Percentiles rank a stretch among this genome's conserved stretches.
Evolutionary conservation across 2,888 invertebrate species (phyloP).

Genomic region (Zygaena filipendulae): DNA sequence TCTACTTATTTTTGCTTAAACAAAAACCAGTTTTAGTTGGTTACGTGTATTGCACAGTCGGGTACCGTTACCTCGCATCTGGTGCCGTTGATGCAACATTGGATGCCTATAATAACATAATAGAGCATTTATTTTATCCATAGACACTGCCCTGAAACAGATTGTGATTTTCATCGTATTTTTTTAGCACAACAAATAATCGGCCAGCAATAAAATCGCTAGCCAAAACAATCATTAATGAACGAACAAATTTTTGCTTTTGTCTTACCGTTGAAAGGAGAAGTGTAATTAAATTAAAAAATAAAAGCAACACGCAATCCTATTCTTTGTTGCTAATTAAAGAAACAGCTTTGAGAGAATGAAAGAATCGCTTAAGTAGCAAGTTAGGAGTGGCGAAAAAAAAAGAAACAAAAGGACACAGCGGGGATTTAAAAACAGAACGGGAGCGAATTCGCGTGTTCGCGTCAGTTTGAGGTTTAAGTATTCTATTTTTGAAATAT

Average conservation of each 20-base stretch:
- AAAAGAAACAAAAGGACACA: slow-evolving; percentile 33
- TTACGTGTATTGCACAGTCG: slow-evolving; percentile 40
- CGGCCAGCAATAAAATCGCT: slow-evolving; percentile 34
- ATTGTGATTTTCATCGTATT: too few relatives aligned
- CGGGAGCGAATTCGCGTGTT: slow-evolving; percentile 53
- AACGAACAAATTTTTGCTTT: slow-evolving; percentile 50
- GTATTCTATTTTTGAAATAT: slow-evolving; percentile 42
- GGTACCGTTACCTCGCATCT: slow-evolving; percentile 51
- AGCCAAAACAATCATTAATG: slow-evolving; percentile 44
- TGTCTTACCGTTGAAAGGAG: slow-evolving; percentile 40
- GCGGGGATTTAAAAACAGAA: slow-evolving; percentile 49
- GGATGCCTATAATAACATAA: slow-evolving; percentile 63
- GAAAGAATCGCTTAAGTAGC: slow-evolving; percentile 59
- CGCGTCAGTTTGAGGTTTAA: slow-evolving; percentile 35
- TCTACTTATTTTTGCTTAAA: slow-evolving; percentile 42
- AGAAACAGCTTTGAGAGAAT: slow-evolving; percentile 53
- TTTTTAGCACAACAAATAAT: too few relatives aligned
- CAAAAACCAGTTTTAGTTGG: slow-evolving; percentile 32
- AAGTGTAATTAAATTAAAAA: slow-evolving; percentile 60
- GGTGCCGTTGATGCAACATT: slow-evolving; percentile 50
- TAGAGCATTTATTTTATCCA: slow-evolving; percentile 49
- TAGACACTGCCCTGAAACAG: slow-evolving; percentile 3
- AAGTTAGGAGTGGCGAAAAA: slow-evolving; percentile 54
- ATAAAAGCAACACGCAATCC: slow-evolving; percentile 60
- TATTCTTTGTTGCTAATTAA: slow-evolving; percentile 63